Conservation (phyloP, 2,888 invertebrate species). For the Diaprepes abbreviatus region DNA sequence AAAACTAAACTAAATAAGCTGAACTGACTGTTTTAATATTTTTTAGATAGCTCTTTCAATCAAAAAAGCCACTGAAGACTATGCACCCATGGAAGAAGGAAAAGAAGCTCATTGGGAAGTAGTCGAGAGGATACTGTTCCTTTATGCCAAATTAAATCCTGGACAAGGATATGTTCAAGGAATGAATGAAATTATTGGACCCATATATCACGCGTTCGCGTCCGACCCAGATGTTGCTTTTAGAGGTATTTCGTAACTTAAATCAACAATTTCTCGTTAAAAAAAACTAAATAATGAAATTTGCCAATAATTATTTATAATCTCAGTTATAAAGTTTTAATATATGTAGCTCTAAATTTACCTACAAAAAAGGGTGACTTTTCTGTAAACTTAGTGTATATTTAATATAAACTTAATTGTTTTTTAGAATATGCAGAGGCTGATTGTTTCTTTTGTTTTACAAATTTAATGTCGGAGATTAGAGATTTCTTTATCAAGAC, state of each 20-base stretch:
- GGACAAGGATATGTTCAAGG: conserved; percentile 97
- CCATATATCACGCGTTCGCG: conserved; percentile 97
- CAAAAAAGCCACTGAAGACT: conserved; percentile 84
- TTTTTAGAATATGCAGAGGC: conserved; percentile 91
- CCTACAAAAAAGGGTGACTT: too few relatives aligned
- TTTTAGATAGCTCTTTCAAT: conserved; percentile 77
- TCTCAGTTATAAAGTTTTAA: too few relatives aligned
- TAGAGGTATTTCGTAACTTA: too few relatives aligned
- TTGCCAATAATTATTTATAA: too few relatives aligned
- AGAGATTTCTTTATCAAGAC: conserved; percentile 97
- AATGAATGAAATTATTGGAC: conserved; percentile 99
- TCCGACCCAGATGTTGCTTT: conserved; percentile 85
- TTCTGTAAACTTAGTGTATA: too few relatives aligned
- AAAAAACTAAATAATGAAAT: too few relatives aligned
- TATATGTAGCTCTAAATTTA: too few relatives aligned
- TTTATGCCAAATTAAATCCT: conserved; percentile 98
- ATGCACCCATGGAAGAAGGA: conserved; percentile 88
- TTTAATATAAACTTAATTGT: too few relatives aligned
- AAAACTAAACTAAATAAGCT: too few relatives aligned
- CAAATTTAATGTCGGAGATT: conserved; percentile 97
- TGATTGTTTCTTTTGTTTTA: conserved; percentile 98
- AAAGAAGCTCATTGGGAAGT: conserved; percentile 99
- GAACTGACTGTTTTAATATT: too few relatives aligned
- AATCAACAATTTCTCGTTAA: too few relatives aligned
- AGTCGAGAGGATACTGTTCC: conserved; percentile 94